A percentile compares a stretch with the other conserved stretches of the same genome.
Conservation (phyloP, 2,888 invertebrate genomes). For the Drosophila leonis region DNA sequence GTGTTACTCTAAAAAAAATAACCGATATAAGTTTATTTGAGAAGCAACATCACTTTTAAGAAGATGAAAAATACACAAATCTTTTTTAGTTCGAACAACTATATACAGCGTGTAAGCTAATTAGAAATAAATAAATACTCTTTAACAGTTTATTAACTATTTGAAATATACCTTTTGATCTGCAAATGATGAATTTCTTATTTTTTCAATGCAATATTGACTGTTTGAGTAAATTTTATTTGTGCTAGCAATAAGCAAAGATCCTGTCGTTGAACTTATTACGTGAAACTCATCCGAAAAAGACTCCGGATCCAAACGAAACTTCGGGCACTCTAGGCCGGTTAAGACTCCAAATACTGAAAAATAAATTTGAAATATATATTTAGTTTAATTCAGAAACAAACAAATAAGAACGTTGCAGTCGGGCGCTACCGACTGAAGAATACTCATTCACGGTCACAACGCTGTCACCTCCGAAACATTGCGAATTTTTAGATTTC, state of each 20-base stretch:
- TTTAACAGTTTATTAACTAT: neutral
- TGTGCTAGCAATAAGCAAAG: constrained; percentile 71
- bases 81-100: no score
- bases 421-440: neutral
- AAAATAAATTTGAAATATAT: constrained; percentile 15
- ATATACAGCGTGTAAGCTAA: no score
- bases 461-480: no score
- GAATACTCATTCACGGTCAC: no score
- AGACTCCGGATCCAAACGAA: constrained; percentile 76
- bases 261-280: constrained; percentile 80
- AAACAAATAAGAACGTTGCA: neutral
- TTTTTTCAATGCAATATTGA: constrained; percentile 83
- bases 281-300: constrained; percentile 78
- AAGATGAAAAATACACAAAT: no score
- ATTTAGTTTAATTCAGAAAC: neutral
- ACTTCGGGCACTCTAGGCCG: constrained; percentile 81
- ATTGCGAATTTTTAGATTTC: no score
- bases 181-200: constrained; percentile 52
- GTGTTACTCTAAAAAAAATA: no score
- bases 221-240: constrained; percentile 71
- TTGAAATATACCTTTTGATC: constrained; percentile 70
- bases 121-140: neutral
- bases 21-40: no score
- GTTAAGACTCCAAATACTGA: constrained; percentile 82
- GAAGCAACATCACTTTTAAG: no score